Conservation (phyloP, 2,888 invertebrate genomes). For the Tanytarsus gracilentus region DNA sequence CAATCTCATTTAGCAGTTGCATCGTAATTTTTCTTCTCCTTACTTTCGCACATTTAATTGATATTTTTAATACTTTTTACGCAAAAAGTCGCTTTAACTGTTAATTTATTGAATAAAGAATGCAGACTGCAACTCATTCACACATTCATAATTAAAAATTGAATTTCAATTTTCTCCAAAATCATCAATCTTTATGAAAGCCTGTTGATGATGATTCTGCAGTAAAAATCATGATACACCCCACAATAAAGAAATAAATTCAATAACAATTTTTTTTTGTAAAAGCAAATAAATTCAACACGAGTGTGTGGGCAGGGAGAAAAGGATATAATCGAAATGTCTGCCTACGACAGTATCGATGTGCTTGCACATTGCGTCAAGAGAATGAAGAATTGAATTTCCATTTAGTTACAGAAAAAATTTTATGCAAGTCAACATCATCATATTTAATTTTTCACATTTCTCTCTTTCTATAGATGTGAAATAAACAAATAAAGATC, state of each 20-base stretch:
- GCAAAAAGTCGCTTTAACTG: background rate
- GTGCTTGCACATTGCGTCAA: constrained; percentile 4
- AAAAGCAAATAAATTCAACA: too few species aligned
- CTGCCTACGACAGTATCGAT: background rate
- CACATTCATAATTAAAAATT: background rate
- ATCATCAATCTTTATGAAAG: background rate
- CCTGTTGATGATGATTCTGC: constrained; percentile 18
- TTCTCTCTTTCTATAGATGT: background rate
- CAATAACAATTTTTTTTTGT: too few species aligned
- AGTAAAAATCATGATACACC: too few species aligned
- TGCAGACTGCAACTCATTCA: background rate
- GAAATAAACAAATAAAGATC: too few species aligned
- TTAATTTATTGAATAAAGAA: background rate
- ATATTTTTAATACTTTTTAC: background rate
- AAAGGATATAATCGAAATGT: too few species aligned
- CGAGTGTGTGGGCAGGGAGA: too few species aligned
- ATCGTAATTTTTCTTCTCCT: background rate
- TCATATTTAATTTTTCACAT: background rate
- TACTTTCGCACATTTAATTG: background rate
- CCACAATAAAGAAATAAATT: too few species aligned
- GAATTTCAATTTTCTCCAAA: background rate
- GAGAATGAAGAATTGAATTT: constrained; percentile 2
- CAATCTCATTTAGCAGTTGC: constrained; percentile 17
- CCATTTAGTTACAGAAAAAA: background rate
- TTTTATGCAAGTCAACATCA: constrained; percentile 29